phyloP scores from a whole-genome alignment of 2,797 vertebrate species.

The Anguilla obscura region DNA sequence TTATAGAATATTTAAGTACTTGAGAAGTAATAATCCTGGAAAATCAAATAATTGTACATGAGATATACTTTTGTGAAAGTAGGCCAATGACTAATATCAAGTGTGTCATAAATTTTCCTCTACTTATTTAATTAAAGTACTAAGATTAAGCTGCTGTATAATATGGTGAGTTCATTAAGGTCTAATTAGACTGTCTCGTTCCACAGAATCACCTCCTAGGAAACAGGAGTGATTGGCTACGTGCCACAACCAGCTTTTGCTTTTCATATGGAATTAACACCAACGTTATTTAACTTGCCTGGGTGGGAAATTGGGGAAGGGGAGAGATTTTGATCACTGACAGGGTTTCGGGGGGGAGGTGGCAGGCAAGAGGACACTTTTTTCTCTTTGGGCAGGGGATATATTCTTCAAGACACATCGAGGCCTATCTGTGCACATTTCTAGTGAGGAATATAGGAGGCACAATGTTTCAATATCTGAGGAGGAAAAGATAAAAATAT shows the following conservation, averaged over 20 bases:
- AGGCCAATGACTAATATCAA: slow-evolving; percentile 38
- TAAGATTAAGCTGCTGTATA: slow-evolving; percentile 40
- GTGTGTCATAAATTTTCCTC: slow-evolving; percentile 27
- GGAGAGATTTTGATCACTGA: not conserved
- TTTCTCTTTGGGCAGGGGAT: too few species aligned
- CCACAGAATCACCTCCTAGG: slow-evolving; percentile 35
- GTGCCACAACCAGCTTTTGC: not conserved
- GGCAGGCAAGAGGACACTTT: too few species aligned
- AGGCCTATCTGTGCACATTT: too few species aligned
- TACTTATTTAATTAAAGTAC: slow-evolving; percentile 38
- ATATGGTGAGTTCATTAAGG: slow-evolving; percentile 48
- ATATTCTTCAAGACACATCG: too few species aligned
- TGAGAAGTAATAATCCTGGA: slow-evolving; percentile 39
- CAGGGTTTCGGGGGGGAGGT: too few species aligned
- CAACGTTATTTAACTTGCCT: not conserved
- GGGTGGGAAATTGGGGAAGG: not conserved
- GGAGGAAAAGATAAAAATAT: not conserved
- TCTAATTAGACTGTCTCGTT: slow-evolving; percentile 55
- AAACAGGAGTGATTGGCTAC: slow-evolving; percentile 22
- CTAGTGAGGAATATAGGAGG: too few species aligned
- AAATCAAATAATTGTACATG: slow-evolving; percentile 3
- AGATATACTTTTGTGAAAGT: slow-evolving; percentile 33
- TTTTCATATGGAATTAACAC: slow-evolving; percentile 5
- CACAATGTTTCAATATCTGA: not conserved
- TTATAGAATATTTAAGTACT: not conserved